These are phyloP conservation scores for Oncorhynchus gorbuscha DNA, from an alignment of 2,113 vertebrate genomes.

Conservation along the genomic window DNA sequence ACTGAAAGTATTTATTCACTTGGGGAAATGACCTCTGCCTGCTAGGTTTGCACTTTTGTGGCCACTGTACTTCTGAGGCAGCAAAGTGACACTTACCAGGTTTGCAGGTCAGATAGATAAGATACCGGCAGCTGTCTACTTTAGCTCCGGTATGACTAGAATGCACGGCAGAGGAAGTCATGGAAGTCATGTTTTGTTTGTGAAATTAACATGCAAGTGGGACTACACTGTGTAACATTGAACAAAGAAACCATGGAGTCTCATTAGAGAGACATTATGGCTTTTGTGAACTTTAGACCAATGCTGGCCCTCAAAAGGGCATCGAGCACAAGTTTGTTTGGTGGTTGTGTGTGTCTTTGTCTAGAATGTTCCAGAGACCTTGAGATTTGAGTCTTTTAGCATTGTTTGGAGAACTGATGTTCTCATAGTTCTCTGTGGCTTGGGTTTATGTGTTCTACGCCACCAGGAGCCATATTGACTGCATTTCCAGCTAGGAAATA, in stretches of 20 bases:
- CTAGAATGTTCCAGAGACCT: not conserved
- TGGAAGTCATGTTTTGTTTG: no score
- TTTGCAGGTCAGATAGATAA: not conserved
- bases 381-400: not conserved
- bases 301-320: not conserved
- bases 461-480: no score
- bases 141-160: not conserved
- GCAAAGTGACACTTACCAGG: slow-evolving; percentile 4
- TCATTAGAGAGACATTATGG: not conserved
- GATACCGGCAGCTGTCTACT: not conserved
- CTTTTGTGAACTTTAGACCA: not conserved
- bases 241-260: no score
- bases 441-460: not conserved
- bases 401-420: not conserved
- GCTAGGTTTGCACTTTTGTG: not conserved
- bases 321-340: not conserved
- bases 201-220: no score
- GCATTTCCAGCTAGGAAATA: not conserved
- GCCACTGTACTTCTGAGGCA: not conserved
- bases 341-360: not conserved
- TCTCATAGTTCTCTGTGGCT: no score
- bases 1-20: not conserved
- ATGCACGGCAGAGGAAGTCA: not conserved
- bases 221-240: no score
- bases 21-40: not conserved